Conservation (phyloP, 1,140 invertebrate genomes). For the Heterodera carotae region DNA sequence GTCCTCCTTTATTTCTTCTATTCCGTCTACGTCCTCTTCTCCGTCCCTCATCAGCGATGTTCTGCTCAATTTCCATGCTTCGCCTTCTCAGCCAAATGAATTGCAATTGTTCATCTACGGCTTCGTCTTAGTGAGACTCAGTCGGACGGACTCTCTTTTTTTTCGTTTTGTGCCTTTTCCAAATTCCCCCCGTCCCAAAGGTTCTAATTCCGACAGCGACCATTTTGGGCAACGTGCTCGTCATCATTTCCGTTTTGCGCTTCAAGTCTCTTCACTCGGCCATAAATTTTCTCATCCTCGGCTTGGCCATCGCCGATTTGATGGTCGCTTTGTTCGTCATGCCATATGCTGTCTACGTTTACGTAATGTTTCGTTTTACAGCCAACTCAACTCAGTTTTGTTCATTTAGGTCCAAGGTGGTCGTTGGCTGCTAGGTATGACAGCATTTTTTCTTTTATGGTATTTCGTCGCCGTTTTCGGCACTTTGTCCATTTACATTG, state of each 20-base stretch:
- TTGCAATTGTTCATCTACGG: conserved; percentile 11
- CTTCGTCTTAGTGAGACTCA: not conserved
- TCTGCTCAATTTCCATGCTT: not conserved
- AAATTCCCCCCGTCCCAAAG: conserved; percentile 1
- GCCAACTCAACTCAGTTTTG: no score
- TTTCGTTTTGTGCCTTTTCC: not conserved
- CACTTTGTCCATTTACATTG: no score
- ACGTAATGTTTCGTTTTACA: conserved; percentile 73
- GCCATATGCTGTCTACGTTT: conserved; percentile 95
- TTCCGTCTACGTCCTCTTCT: not conserved
- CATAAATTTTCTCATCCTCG: conserved; percentile 98
- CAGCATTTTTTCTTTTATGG: no score
- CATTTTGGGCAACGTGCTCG: conserved; percentile 72
- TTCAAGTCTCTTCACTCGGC: conserved; percentile 87
- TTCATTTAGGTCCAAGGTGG: conserved; percentile 55
- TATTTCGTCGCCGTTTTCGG: no score
- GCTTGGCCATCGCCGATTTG: conserved; percentile 91
- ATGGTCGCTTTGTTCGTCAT: conserved; percentile 93
- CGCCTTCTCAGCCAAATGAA: not conserved
- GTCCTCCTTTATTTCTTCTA: not conserved
- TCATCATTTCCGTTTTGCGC: conserved; percentile 86
- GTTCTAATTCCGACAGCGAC: conserved; percentile 55
- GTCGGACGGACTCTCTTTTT: no score
- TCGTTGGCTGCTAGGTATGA: conserved; percentile 78
- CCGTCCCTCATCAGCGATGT: not conserved